Evolutionary conservation across 2,797 vertebrate species (phyloP), one percentile per base, ranked within the genome.

Genomic region (Tauraco hartlaubi): DNA sequence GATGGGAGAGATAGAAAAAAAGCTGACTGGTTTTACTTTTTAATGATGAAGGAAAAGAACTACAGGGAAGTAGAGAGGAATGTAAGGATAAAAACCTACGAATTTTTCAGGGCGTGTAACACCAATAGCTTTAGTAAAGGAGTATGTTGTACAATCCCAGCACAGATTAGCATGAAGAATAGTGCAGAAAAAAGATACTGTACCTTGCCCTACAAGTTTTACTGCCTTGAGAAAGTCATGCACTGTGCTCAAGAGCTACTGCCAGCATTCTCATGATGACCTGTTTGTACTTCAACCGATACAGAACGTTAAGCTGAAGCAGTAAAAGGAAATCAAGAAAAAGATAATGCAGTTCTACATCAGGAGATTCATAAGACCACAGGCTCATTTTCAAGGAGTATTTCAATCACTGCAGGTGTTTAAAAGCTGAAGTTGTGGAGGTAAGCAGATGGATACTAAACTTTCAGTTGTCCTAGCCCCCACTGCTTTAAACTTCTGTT

Each of bases 241-340:
- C 85, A 43, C 73, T 49, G 44, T 87, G 90, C 88, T 89, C 78
- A 76, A 79, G 85, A 94, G 71, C 74, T 77, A 59, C 63, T 87
- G 63, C 86, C 74, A 82, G 48, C 84, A 33, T 79, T 16, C 23
- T 64, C 56, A 14, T 56, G 63, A 92, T 80, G 94, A 91, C 89
- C 92, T 85, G 67, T 79, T 87, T 89, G 94, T 91, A 79, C 84
- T 96, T 95, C 63, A 74, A 93, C 84, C 0, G 5, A 85, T 61
- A 93, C 56, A 91, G 92, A 82, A 92, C 3, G 0, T 93, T 96
- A 92, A 85, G 23, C 54, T 69, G 84, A 85, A 87, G 63, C 52
- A 95, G 67, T 93, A 85, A 86, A 86, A 94, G 44, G 66, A 96
- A 88, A 86, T 85, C 28, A 90, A 82, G 68, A 55, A 68, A 80